Evolutionary conservation across 2,888 invertebrate species (phyloP).

Genomic region (Melanargia galathea): DNA sequence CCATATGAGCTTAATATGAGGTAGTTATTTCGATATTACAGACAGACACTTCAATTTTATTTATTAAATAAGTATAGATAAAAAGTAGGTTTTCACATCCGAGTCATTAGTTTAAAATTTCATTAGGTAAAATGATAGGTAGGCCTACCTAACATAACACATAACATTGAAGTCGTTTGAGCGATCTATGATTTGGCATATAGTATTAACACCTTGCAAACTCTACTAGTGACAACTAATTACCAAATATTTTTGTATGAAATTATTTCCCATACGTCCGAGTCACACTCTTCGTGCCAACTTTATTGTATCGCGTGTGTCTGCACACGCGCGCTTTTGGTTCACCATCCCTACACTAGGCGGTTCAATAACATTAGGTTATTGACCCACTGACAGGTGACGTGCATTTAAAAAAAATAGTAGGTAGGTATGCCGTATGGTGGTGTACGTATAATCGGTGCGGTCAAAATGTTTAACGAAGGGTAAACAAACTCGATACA

Average conservation of each 20-base stretch:
- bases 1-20: too few relatives aligned
- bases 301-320: constrained; percentile 23
- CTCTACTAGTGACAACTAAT: neutral
- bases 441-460: neutral
- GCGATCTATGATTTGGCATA: too few relatives aligned
- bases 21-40: too few relatives aligned
- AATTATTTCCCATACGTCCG: neutral
- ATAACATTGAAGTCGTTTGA: neutral
- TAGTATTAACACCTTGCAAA: neutral
- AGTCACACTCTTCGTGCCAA: constrained; percentile 22
- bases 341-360: constrained; percentile 36
- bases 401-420: constrained; percentile 39
- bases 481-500: neutral
- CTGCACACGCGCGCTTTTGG: constrained; percentile 28
- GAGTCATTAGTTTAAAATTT: neutral
- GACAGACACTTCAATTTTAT: too few relatives aligned
- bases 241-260: neutral
- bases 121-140: neutral
- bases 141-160: neutral
- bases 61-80: too few relatives aligned
- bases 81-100: constrained; percentile 9
- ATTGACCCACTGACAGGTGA: constrained; percentile 52
- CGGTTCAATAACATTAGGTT: constrained; percentile 54
- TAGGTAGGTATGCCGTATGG: constrained; percentile 28
- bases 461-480: neutral